Base-by-base conservation (phyloP, 1,140 invertebrate genomes). In the Trichonephila clavipes region DNA sequence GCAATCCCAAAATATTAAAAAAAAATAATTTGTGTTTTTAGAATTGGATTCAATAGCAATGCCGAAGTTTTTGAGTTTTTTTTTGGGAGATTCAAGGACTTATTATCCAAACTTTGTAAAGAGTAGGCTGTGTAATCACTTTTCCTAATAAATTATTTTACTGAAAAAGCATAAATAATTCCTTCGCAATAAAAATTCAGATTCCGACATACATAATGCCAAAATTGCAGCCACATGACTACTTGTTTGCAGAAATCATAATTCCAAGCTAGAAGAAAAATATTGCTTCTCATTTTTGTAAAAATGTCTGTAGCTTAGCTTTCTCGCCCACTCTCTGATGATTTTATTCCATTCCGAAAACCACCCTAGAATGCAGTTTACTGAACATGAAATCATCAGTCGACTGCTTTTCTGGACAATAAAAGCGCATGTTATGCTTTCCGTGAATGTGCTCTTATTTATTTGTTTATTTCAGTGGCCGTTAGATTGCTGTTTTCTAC, bases 301-400 rank as follows among this genome's bases (percentile, higher is more conserved):
- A 77, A 77, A 77, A 77, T 77, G 72, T 77, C 34, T 28, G 72
- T 34, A 77, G 72, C 34, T 77, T 77, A 77, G 72, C 72, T 77
- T 77, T 34, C 28, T 77, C 72, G 72, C 16, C 24, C 69, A 28
- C 69, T 0, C 69, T 0, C 69, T 77, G 72, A 40, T 77, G 69
- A 77, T 77, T 77, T 77, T 77, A 77, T 77, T 77, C 72, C 72
- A 77, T 77, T 77, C 72, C 72, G 72, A 77, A 77, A 77, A 77
- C 72, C 34, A 34, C 72, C 34, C 28, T 40, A 24, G 72, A 77
- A 77, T 77, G 72, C 16, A 77, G 72, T 77, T 77, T 77, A 77
- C 72, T 34, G 72, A 77, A 77, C 72, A 77, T 77, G 72, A 77
- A 77, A 77, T 77, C 72, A 77, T 77, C 72, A 77, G 72, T 5